phyloP scores from a whole-genome alignment of 2,888 invertebrate genomes.

The Hetaerina titia region DNA sequence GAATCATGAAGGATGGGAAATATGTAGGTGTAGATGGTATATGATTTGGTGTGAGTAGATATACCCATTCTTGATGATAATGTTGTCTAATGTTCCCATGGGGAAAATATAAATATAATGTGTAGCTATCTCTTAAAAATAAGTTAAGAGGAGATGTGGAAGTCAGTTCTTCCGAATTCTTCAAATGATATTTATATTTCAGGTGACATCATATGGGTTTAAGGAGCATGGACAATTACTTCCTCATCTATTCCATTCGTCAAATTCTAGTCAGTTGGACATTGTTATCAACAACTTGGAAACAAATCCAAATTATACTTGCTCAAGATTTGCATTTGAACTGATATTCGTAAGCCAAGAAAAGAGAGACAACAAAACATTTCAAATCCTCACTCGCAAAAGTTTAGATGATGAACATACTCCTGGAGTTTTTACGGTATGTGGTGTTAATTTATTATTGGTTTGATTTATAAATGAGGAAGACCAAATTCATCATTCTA shows the following conservation, averaged over 20 bases:
- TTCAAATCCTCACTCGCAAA: constrained; percentile 78
- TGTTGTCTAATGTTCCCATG: too few relatives aligned
- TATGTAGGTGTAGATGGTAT: too few relatives aligned
- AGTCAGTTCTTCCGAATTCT: not conserved
- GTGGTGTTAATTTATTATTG: constrained; percentile 54
- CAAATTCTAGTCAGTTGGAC: constrained; percentile 83
- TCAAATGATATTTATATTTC: constrained; percentile 70
- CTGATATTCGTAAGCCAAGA: constrained; percentile 80
- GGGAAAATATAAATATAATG: too few relatives aligned
- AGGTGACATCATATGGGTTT: constrained; percentile 80
- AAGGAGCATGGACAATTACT: constrained; percentile 78
- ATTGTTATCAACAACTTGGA: constrained; percentile 80
- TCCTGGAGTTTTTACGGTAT: constrained; percentile 86
- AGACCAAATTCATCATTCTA: too few relatives aligned
- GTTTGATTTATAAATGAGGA: not conserved
- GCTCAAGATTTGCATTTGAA: constrained; percentile 82
- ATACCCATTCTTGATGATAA: too few relatives aligned
- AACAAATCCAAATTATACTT: constrained; percentile 76
- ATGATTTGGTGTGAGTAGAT: too few relatives aligned
- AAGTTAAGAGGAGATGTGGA: too few relatives aligned
- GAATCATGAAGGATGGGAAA: too few relatives aligned
- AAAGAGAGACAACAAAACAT: constrained; percentile 74
- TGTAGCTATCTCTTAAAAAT: too few relatives aligned
- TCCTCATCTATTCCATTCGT: constrained; percentile 84
- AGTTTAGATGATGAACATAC: constrained; percentile 86